Conservation (phyloP, 2,888 invertebrate genomes). For the Sipha maydis region DNA sequence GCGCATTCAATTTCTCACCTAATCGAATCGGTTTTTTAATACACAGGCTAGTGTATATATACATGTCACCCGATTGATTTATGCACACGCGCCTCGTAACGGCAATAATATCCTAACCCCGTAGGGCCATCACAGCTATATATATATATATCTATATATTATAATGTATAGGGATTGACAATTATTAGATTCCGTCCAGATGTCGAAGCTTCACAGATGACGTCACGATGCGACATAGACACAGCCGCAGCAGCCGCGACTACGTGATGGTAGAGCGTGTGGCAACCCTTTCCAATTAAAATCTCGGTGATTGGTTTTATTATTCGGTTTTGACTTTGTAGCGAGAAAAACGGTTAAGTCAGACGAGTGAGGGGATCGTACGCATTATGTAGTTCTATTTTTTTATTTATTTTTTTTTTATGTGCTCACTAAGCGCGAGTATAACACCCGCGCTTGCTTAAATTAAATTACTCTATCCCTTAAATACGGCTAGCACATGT, state of each 20-base stretch:
- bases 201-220: conserved; percentile 50
- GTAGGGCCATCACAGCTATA: conserved; percentile 1
- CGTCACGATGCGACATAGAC: conserved; percentile 27
- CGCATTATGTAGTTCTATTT: neutral
- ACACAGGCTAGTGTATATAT: neutral
- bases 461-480: conserved; percentile 49
- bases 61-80: conserved; percentile 41
- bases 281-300: conserved; percentile 61
- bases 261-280: neutral
- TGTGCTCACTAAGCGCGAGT: neutral
- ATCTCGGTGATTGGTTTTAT: conserved; percentile 61
- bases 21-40: conserved; percentile 55
- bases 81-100: conserved; percentile 26
- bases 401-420: neutral
- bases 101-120: conserved; percentile 38
- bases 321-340: conserved; percentile 51
- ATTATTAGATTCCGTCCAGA: conserved; percentile 59
- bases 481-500: conserved; percentile 52
- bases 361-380: neutral
- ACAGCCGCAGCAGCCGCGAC: neutral
- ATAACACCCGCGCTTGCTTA: conserved; percentile 36
- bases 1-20: conserved; percentile 56
- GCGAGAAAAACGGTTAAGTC: neutral
- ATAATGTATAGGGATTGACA: conserved; percentile 15
- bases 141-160: neutral